Base-by-base conservation (phyloP, 2,113 vertebrate species). In the Perccottus glenii region DNA sequence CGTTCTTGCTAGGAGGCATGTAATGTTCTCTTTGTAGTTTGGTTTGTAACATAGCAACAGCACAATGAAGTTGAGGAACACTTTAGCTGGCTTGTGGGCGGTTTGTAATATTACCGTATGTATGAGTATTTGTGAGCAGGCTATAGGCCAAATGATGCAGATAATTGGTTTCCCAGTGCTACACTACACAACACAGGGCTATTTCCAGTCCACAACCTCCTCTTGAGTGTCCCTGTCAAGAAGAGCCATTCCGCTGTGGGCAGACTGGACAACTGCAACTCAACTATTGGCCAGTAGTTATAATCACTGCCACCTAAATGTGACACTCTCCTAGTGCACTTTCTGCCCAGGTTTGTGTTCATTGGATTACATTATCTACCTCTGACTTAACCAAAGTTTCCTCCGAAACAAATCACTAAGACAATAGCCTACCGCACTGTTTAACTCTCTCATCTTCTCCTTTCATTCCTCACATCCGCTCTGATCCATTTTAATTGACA, bases 101-200 rank as follows among this genome's bases (percentile, higher is more conserved):
- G 68, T 61, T 71, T 42, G 75, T 78, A 74, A 84, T 87, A 84
- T 85, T 81, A 59, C 81, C 82, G 64, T 70, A 82, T 79, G 80
- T 81, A 63, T 68, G 80, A 80, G 82, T 73, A 73, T 75, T 89
- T 83, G 87, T 38, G 60, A 88, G 82, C 59, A 70, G 80, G 81
- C 81, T 83, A 78, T 67, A 72, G 84, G 86, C 78, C 85, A 86
- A 81, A 84, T 81, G 77, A 87, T 88, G 77, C 80, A 86, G 75
- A 87, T 85, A 88, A 89, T 86, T 88, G 83, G 72, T 81, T 87
- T 70, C 75, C 70, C 57, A 44, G 56, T 78, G 59, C 59, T 52
- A 60, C 69, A 67, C 63, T 64, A 61, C 14, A 12, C n/a, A n/a
- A 75, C 70, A 72, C 70, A 11, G 53, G 46, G 73, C 64, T 75